Conservation (phyloP, 2,797 vertebrate species). For the Tokudaia tokunoshimensis region DNA sequence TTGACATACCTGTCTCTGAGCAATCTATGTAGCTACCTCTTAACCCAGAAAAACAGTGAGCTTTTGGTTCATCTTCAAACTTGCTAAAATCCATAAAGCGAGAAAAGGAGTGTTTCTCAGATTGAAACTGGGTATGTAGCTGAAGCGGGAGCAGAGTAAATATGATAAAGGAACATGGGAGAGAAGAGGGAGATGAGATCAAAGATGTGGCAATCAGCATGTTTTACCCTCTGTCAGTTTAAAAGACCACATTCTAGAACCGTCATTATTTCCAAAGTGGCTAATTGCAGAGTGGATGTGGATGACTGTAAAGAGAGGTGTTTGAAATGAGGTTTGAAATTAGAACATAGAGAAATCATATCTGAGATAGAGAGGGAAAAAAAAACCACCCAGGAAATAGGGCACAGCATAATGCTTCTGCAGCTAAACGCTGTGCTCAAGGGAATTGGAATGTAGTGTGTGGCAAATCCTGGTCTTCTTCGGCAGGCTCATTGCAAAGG, state of each 20-base stretch:
- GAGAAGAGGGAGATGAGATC: neutral
- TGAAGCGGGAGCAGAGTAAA: neutral
- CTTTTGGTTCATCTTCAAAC: neutral
- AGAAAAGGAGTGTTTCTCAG: neutral
- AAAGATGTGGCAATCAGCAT: neutral
- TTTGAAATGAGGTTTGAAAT: constrained; percentile 72
- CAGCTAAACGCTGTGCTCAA: constrained; percentile 58
- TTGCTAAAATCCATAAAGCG: neutral
- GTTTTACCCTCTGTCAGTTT: neutral
- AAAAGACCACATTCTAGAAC: constrained; percentile 56
- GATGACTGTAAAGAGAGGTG: constrained; percentile 58
- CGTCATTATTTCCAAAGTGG: constrained; percentile 67
- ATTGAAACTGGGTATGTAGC: neutral
- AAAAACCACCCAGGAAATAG: constrained; percentile 60
- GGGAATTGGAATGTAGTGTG: neutral
- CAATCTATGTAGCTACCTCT: neutral
- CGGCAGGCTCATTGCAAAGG: constrained; percentile 44
- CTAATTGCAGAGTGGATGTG: constrained; percentile 42
- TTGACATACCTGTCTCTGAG: neutral
- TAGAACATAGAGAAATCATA: constrained; percentile 59
- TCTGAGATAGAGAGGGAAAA: constrained; percentile 66
- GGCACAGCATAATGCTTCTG: neutral
- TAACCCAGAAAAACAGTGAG: neutral
- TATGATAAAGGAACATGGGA: neutral
- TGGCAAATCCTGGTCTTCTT: constrained; percentile 65